These are phyloP conservation scores for Cnemophilus loriae DNA, from an alignment of 2,113 vertebrate species.

Conservation along the genomic window DNA sequence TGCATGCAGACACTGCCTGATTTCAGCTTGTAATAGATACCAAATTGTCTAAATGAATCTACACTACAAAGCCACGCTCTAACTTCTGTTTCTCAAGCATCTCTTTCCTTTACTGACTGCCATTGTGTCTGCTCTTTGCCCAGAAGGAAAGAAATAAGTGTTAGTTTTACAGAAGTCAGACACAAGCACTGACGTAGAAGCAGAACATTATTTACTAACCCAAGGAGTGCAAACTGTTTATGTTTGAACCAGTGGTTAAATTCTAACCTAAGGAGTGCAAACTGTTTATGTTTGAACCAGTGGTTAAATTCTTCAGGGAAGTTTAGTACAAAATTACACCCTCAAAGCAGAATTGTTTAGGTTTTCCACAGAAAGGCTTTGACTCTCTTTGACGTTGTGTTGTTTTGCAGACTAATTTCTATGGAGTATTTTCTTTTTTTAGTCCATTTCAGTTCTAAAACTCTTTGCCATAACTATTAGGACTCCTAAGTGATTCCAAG, in stretches of 20 bases:
- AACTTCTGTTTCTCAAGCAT: neutral
- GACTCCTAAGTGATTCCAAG: neutral
- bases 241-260: neutral
- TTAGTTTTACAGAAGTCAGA: neutral
- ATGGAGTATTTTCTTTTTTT: neutral
- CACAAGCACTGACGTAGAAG: rapidly evolving
- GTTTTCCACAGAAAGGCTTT: neutral
- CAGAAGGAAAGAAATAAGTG: neutral
- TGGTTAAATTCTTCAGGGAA: neutral
- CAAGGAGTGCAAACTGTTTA: neutral
- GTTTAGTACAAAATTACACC: neutral
- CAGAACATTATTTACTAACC: neutral
- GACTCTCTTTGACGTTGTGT: neutral
- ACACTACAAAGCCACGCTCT: neutral
- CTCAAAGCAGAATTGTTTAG: neutral
- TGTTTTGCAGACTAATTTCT: neutral
- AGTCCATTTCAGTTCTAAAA: neutral
- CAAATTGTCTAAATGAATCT: neutral
- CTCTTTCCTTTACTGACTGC: neutral
- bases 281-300: neutral
- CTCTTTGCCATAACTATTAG: neutral
- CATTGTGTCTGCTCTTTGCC: neutral
- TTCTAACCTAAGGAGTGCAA: neutral
- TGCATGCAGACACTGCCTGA: neutral
- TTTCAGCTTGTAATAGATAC: neutral